A percentile compares a stretch with the other conserved stretches of the same genome.
These are phyloP conservation scores for Rhinolophus ferrumequinum DNA, from an alignment of 2,113 vertebrate species.

Conservation along the genomic window DNA sequence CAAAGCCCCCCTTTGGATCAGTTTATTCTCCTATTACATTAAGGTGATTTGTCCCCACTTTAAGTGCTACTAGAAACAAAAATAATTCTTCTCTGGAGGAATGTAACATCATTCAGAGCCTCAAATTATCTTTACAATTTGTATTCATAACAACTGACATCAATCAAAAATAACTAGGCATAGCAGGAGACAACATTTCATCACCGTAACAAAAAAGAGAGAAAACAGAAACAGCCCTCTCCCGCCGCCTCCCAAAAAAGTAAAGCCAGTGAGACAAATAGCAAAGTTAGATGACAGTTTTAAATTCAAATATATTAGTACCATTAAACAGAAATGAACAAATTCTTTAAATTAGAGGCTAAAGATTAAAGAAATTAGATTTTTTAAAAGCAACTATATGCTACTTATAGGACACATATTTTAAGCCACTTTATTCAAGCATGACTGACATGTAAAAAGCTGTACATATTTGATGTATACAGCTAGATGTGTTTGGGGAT, in stretches of 20 bases:
- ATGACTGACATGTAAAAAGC: background rate
- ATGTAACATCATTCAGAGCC: background rate
- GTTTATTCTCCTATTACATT: background rate
- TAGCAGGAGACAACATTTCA: background rate
- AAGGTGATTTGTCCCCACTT: background rate
- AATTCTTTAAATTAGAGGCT: background rate
- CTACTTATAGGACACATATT: background rate
- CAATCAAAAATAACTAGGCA: background rate
- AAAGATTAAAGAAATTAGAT: background rate
- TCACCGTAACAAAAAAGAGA: background rate
- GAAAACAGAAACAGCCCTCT: background rate
- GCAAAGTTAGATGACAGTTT: background rate
- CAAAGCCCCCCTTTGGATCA: background rate
- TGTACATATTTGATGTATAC: background rate
- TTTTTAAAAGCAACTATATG: background rate
- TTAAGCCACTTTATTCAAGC: background rate
- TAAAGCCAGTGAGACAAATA: background rate
- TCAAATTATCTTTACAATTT: background rate
- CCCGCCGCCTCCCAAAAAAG: background rate
- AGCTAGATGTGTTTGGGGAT: background rate
- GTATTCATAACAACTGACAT: slow-evolving; percentile 6
- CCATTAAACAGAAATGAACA: background rate
- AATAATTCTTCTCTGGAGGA: slow-evolving; percentile 4
- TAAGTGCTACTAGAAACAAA: background rate
- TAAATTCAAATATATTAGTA: background rate